Conservation (phyloP, 2,888 invertebrate species). For the Creontiades dilutus region DNA sequence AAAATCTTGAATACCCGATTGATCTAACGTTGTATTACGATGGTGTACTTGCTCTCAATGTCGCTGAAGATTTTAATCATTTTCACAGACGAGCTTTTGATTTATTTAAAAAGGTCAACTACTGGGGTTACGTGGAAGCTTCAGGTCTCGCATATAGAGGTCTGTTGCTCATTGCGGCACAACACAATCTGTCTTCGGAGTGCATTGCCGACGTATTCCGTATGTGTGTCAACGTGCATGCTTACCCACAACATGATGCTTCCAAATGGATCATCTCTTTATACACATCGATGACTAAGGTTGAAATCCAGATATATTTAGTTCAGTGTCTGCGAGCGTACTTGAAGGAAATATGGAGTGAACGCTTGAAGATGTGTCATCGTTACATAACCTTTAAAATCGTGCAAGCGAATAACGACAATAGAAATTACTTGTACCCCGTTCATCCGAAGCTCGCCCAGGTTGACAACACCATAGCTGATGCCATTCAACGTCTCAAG, state of each 20-base stretch:
- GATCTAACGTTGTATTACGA: slow-evolving; percentile 24
- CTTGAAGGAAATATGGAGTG: background rate
- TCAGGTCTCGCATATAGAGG: background rate
- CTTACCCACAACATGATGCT: background rate
- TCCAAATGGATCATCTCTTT: background rate
- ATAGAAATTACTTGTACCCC: slow-evolving; percentile 13
- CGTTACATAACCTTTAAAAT: background rate
- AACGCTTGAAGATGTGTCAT: background rate
- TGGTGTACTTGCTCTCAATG: background rate
- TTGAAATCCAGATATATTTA: slow-evolving; percentile 49
- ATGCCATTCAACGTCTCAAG: background rate
- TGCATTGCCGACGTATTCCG: background rate
- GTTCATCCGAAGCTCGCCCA: background rate
- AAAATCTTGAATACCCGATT: slow-evolving; percentile 38
- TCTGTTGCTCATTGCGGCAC: background rate
- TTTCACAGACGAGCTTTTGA: background rate
- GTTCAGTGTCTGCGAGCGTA: background rate
- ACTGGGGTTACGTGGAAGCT: background rate
- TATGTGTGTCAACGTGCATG: background rate
- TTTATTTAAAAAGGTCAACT: background rate
- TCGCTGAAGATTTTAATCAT: background rate
- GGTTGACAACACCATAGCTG: slow-evolving; percentile 13
- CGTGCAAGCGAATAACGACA: background rate
- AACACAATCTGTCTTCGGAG: background rate
- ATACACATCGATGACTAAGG: slow-evolving; percentile 29